Evolutionary conservation across 2,888 invertebrate species (phyloP).

Genomic region (Machimus rusticus): DNA sequence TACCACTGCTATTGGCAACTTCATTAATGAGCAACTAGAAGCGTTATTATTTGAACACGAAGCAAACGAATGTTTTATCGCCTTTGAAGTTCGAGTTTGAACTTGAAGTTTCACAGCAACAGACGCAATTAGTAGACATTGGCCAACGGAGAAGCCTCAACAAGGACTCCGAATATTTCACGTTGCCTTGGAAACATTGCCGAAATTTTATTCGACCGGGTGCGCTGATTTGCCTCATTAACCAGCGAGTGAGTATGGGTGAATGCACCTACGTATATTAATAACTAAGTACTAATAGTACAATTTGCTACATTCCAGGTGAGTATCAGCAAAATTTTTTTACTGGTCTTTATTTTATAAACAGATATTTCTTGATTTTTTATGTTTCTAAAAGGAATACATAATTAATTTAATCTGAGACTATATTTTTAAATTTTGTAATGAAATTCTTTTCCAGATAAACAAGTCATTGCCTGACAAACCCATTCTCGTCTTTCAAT

Average conservation of each 20-base stretch:
- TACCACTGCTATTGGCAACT: background rate
- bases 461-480: too few species aligned
- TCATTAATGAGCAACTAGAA: conserved; percentile 20
- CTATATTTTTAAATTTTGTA: too few species aligned
- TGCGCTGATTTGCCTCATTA: background rate
- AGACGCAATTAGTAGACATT: background rate
- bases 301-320: too few species aligned
- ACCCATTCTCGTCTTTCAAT: too few species aligned
- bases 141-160: background rate
- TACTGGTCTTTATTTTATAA: too few species aligned
- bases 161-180: background rate
- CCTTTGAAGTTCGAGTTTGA: background rate
- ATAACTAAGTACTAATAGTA: background rate
- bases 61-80: background rate
- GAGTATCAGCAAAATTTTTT: too few species aligned
- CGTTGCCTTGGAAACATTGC: background rate
- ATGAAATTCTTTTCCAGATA: too few species aligned
- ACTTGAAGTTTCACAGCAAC: background rate
- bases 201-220: background rate
- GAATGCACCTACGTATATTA: background rate
- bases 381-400: too few species aligned
- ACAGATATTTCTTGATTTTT: too few species aligned
- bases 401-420: too few species aligned
- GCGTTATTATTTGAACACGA: background rate
- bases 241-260: background rate